Evolutionary conservation across 2,113 vertebrate genomes (phyloP).

Genomic region (Cavia porcellus): DNA sequence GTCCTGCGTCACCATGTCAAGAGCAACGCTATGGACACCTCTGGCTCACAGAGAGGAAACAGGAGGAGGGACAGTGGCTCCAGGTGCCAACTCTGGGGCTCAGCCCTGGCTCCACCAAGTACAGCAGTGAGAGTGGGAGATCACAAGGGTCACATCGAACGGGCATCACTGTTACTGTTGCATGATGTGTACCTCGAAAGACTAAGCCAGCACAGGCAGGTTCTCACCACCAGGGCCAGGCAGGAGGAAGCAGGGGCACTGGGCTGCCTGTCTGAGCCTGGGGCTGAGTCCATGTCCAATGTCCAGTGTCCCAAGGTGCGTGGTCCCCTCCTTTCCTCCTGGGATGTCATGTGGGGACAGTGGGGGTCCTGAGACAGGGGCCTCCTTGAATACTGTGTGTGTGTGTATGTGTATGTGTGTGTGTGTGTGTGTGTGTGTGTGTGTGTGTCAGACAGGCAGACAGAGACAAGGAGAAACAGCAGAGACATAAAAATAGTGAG

Average conservation of each 20-base stretch:
- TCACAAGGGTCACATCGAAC: accelerated
- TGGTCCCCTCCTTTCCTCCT: not conserved
- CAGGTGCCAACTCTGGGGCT: not conserved
- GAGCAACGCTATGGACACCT: accelerated
- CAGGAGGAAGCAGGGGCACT: not conserved
- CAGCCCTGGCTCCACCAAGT: accelerated
- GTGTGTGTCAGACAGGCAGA: not conserved
- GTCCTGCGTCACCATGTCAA: not conserved
- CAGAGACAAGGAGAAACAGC: not conserved
- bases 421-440: not conserved
- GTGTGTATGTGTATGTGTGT: not conserved
- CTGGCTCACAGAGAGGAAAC: not conserved
- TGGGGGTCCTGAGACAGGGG: not conserved
- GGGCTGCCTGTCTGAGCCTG: no score
- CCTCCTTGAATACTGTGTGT: not conserved
- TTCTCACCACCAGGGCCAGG: not conserved
- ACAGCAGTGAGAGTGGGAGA: not conserved
- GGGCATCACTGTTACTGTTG: accelerated
- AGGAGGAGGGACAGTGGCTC: not conserved
- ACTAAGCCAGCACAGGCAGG: not conserved
- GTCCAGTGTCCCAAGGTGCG: not conserved
- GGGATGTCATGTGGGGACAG: not conserved
- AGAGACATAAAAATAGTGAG: not conserved
- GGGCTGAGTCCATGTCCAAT: not conserved
- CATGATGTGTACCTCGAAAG: not conserved